Conservation (phyloP, 2,113 vertebrate species). For the Passer domesticus region DNA sequence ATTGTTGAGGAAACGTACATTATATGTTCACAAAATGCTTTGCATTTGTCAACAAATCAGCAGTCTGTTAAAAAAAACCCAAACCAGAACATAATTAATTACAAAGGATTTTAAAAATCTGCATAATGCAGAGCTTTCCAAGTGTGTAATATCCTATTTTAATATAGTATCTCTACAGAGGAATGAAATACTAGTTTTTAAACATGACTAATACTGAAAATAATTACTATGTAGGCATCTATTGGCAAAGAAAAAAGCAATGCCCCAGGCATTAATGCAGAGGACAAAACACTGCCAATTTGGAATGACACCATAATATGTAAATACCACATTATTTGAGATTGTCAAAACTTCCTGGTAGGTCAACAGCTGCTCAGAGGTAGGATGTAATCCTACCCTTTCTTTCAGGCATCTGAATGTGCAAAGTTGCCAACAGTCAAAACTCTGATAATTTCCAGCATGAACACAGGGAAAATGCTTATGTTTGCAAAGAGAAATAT, state of each 20-base stretch:
- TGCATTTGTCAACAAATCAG: background rate
- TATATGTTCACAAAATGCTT: background rate
- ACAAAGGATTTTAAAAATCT: background rate
- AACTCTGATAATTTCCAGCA: background rate
- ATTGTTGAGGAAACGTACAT: background rate
- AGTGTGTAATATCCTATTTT: background rate
- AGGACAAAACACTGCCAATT: background rate
- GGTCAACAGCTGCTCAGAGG: background rate
- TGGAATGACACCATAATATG: background rate
- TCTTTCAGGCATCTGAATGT: background rate
- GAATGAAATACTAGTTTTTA: background rate
- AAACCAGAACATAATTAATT: background rate
- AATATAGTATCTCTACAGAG: background rate
- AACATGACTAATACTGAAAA: background rate
- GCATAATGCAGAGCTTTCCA: background rate
- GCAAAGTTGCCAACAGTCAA: background rate
- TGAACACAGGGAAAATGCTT: background rate
- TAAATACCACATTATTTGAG: background rate
- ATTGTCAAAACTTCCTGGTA: background rate
- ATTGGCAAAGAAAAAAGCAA: background rate
- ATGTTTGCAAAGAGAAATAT: background rate
- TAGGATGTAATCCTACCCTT: background rate
- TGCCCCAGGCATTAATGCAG: background rate
- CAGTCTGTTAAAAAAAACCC: fast-evolving
- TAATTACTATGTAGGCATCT: background rate